Evolutionary conservation across 2,888 invertebrate genomes (phyloP), one percentile per base, ranked within the genome.

Genomic region (Torymus aiolomorphi): DNA sequence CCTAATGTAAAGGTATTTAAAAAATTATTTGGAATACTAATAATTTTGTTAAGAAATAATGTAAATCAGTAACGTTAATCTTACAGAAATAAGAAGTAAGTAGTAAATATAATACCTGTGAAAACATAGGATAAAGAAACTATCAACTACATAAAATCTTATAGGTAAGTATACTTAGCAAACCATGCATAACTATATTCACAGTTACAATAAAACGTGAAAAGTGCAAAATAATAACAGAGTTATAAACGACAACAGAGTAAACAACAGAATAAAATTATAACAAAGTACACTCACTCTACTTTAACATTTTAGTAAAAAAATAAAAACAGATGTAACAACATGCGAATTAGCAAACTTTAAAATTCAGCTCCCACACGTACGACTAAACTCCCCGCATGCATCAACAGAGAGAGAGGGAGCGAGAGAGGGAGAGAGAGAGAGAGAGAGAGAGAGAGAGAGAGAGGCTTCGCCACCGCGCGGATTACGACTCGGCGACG

Each of bases 331-430:
- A 42, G 59, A 65, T 66, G 51, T 20, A 65, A 71, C 16, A 24
- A 65, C 77, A 20, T 63, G 70, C 65, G 59, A 71, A 57, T 71
- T 59, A 57, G 42, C 59, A 72, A 51, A 72, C 65, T 59, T 18
- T 66, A 65, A 52, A 77, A 71, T 71, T 56, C 71, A 71, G 49
- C 57, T 57, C 51, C n/a, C 42, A 56, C 24, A 51, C 66, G 16
- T 51, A 51, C 78, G 24, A 52, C 72, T 57, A 66, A 66, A n/a
- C 51, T 51, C 24, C 59, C 61, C 67, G 76, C 71, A 76, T 54
- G 65, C 31, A 31, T 54, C 31, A 8, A 24, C 2, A 24, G 24
- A 24, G 24, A 24, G 2, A 24, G 24, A 24, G 24, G 3, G 24
- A 24, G 2, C 2, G 24, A 24, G 24, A 24, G 24, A 24, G 24